A percentile compares a stretch with the other conserved stretches of the same genome.
Evolutionary conservation across 2,113 vertebrate genomes (phyloP).

Genomic region (Bostrychus sinensis): DNA sequence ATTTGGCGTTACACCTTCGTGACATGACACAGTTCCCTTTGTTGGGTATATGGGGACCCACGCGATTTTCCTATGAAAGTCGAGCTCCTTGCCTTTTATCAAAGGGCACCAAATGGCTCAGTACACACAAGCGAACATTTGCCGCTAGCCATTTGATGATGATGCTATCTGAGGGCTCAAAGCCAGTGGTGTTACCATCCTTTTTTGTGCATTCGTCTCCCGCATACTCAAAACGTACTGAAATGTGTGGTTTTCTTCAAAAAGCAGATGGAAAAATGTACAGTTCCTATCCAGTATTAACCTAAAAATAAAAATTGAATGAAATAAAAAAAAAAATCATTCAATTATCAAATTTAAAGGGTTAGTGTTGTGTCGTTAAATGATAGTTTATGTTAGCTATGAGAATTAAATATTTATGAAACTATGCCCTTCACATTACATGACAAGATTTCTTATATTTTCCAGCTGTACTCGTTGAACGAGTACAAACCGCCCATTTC

Average conservation of each 20-base stretch:
- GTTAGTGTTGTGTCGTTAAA: too few species aligned
- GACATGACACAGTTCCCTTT: background rate
- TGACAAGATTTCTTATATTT: conserved; percentile 27
- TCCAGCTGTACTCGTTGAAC: conserved; percentile 95
- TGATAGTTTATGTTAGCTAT: too few species aligned
- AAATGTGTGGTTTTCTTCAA: too few species aligned
- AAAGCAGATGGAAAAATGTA: too few species aligned
- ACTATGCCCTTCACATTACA: background rate
- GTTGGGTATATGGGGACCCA: background rate
- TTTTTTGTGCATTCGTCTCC: conserved; percentile 29
- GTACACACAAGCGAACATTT: background rate
- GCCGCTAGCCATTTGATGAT: conserved; percentile 6
- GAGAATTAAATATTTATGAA: too few species aligned
- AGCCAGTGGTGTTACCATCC: conserved; percentile 17
- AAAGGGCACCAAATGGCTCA: background rate
- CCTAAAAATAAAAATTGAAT: too few species aligned
- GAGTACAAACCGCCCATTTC: conserved; percentile 99
- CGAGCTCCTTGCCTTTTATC: too few species aligned
- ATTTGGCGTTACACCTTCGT: background rate
- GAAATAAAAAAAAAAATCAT: too few species aligned
- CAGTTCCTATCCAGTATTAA: too few species aligned
- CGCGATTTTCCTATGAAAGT: background rate
- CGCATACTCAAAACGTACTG: too few species aligned
- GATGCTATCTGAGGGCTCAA: background rate
- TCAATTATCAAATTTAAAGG: too few species aligned